These are phyloP conservation scores for Diorhabda carinulata DNA, from an alignment of 1,140 invertebrate genomes.

Conservation along the genomic window DNA sequence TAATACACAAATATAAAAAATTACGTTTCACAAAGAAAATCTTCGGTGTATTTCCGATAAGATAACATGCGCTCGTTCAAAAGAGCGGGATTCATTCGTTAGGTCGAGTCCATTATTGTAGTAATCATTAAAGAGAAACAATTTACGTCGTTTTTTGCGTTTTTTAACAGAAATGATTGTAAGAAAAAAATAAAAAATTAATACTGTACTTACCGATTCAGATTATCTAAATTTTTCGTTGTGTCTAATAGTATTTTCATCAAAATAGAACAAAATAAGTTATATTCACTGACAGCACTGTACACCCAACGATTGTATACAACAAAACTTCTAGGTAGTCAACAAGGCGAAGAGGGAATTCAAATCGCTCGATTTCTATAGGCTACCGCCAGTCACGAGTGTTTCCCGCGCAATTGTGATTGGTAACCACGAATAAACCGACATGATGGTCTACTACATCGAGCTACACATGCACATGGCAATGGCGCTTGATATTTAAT, in stretches of 20 bases:
- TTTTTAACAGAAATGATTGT: conserved; percentile 44
- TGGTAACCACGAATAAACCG: conserved; percentile 32
- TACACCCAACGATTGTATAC: conserved; percentile 47
- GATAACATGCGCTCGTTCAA: conserved; percentile 39
- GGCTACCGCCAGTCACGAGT: conserved; percentile 39
- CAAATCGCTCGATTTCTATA: conserved; percentile 43
- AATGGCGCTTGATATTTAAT: conserved; percentile 34
- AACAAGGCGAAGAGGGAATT: conserved; percentile 46
- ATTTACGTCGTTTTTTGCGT: conserved; percentile 24
- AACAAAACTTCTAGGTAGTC: conserved; percentile 40
- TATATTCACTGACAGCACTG: conserved; percentile 44
- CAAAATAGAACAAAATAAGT: conserved; percentile 41
- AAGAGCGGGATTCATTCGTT: conserved; percentile 41
- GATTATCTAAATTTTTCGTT: conserved; percentile 31
- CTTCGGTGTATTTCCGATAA: conserved; percentile 7
- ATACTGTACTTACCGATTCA: conserved; percentile 39
- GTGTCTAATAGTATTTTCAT: conserved; percentile 41
- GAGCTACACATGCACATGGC: conserved; percentile 36
- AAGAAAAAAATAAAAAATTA: conserved; percentile 29
- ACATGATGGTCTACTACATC: conserved; percentile 24
- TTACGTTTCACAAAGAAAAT: neutral
- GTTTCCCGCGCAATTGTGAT: conserved; percentile 39
- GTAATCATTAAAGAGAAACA: conserved; percentile 20
- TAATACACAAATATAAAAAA: neutral
- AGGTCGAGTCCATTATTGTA: conserved; percentile 42